Evolutionary conservation across 1,140 invertebrate species (phyloP), one percentile per base, ranked within the genome.

Genomic region (Pseudomyrmex cubaensis): DNA sequence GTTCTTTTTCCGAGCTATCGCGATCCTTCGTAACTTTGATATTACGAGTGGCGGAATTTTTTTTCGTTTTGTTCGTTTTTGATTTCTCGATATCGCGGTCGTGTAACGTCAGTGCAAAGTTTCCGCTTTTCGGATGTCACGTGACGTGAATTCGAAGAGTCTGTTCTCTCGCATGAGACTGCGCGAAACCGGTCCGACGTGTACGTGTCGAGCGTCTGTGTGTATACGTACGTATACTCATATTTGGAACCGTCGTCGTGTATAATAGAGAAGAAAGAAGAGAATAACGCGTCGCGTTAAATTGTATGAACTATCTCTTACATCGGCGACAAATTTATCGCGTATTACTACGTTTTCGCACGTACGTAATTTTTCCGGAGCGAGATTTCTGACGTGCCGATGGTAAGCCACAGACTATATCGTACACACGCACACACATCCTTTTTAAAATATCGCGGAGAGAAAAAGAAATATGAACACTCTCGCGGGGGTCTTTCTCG

Each of bases 401-500:
- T 25, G 15, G n/a, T 61, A 70, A 70, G 44, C 7, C 54, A 7
- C 54, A 35, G n/a, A 61, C 54, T 72, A 80, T 72, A 80, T 72
- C 50, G 35, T 7, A 35, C 35, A 35, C 5, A 35, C 5, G 0
- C 35, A 35, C 35, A 35, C 35, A 7, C 35, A 78, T 70, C 61
- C 44, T 80, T 22, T 9, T 70, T 70, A 61, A 78, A 70, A 20
- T 70, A 56, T 59, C 44, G 9, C 12, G 54, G 59, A 56, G 22
- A 44, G 20, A 70, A 48, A 35, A 35, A 35, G 35, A 80, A 80
- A 80, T 80, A 80, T 80, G 66, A 72, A 72, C 46, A 70, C 44
- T 78, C 35, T 70, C 1, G 8, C 48, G 10, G 7, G 48, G 20
- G 3, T 25, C 3, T 25, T 1, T n/a, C 46, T 35, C 20, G 15